Base-by-base conservation (phyloP, 2,888 invertebrate species). In the Philhelius pedissequus region DNA sequence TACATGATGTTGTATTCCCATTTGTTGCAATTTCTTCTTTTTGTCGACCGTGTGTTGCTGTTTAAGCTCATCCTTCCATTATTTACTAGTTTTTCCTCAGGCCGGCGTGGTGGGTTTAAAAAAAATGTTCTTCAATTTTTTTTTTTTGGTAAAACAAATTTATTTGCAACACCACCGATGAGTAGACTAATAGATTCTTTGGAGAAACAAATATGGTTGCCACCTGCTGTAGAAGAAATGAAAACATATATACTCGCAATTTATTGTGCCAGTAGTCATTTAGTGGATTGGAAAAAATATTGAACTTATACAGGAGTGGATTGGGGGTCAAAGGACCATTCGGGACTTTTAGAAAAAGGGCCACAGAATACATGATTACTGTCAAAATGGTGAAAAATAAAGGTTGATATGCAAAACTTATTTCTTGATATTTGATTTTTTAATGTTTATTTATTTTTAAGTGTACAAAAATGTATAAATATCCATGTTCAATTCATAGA, bases 91-190 rank as follows among this genome's bases (percentile, higher is more conserved):
- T 82, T 69, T 75, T 70, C 58, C 43, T 54, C 38, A 20, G 56
- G 15, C 27, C 9, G 40, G 32, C 45, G 20, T 30, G 4, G 32
- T 52, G 20, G 38, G 4, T 48, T 32, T 45, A n/a, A n/a, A n/a
- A n/a, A n/a, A n/a, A n/a, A n/a, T n/a, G n/a, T 54, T 64, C 56
- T 43, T 62, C 40, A 1, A 5, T 0, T 13, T 58, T 22, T 35
- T 13, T 25, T 68, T 22, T 11, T 52, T 25, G 48, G n/a, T 54
- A 20, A 69, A 74, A 66, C 78, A 78, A 78, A 78, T 78, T 83
- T 83, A 83, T 83, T 74, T 83, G 74, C 83, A n/a, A n/a, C n/a
- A 83, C 83, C 74, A 79, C 20, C 32, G 62, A 64, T 70, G 54
- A 38, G 40, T 43, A 35, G 54, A 56, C 64, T 56, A 56, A 56